Conservation (phyloP, 2,888 invertebrate species). For the Tenthredo distinguenda region DNA sequence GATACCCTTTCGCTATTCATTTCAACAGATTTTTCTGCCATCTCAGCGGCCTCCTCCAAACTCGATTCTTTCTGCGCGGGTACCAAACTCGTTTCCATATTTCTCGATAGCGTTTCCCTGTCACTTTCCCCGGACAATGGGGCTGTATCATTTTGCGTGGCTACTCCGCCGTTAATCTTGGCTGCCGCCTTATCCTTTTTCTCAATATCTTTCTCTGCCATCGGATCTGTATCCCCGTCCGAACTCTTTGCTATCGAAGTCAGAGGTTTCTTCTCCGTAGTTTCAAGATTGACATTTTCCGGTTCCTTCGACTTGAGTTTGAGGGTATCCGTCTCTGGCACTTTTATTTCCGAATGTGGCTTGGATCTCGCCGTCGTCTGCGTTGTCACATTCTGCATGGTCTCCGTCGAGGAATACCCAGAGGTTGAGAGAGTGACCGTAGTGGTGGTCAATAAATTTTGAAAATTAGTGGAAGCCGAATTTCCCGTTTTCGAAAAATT, state of each 20-base stretch:
- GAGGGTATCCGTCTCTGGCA: not conserved
- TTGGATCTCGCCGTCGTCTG: constrained; percentile 18
- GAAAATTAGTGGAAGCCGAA: constrained; percentile 32
- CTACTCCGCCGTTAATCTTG: constrained; percentile 53
- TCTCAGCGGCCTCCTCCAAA: not conserved
- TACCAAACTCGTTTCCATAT: constrained; percentile 47
- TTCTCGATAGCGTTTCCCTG: constrained; percentile 48
- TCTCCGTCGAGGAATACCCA: constrained; percentile 1
- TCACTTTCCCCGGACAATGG: constrained; percentile 54
- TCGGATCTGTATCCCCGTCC: constrained; percentile 43
- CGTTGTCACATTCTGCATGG: not conserved
- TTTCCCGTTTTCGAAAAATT: constrained; percentile 67
- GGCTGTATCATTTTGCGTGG: constrained; percentile 48
- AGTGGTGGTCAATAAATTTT: constrained; percentile 27
- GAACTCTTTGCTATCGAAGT: constrained; percentile 23
- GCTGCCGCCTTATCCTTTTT: constrained; percentile 50
- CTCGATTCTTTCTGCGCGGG: not conserved
- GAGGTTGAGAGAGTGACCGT: not conserved
- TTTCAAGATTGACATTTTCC: constrained; percentile 15
- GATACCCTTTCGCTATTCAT: constrained; percentile 22
- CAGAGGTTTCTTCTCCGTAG: not conserved
- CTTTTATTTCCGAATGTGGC: constrained; percentile 1
- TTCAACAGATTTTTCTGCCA: not conserved
- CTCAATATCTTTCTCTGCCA: constrained; percentile 39
- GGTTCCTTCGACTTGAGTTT: constrained; percentile 27